These are phyloP conservation scores for Tillus elongatus DNA, from an alignment of 2,888 invertebrate genomes.

Conservation along the genomic window DNA sequence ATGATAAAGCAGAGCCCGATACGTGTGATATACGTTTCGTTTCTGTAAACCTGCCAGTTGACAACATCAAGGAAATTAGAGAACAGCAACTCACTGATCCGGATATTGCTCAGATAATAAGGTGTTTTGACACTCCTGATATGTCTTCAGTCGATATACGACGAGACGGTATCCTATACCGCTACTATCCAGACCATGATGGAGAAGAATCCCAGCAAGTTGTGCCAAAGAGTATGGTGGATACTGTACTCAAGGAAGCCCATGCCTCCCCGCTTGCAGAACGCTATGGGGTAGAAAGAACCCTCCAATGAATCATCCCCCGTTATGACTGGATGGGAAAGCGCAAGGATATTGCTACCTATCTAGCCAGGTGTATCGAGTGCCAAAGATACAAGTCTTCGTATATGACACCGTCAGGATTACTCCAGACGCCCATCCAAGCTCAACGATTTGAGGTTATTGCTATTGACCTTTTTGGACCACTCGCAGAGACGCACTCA, in stretches of 20 bases:
- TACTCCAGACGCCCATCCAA: conserved; percentile 23
- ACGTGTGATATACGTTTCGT: too few species aligned
- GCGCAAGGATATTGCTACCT: conserved; percentile 17
- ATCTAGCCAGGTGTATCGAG: conserved; percentile 28
- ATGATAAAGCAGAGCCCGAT: too few species aligned
- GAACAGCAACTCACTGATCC: too few species aligned
- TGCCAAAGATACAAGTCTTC: conserved; percentile 24
- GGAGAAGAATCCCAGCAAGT: conserved; percentile 26
- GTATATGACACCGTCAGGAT: conserved; percentile 26
- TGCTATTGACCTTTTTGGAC: conserved; percentile 26
- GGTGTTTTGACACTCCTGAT: too few species aligned
- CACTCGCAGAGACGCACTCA: conserved; percentile 19
- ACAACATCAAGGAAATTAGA: too few species aligned
- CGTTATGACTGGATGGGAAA: conserved; percentile 26
- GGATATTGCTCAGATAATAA: too few species aligned
- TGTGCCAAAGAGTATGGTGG: too few species aligned
- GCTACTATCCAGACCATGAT: conserved; percentile 13
- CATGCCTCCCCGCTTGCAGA: conserved; percentile 25
- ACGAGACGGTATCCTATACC: conserved; percentile 23
- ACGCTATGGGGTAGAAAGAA: conserved; percentile 27
- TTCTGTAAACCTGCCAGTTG: too few species aligned
- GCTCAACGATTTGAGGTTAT: conserved; percentile 25
- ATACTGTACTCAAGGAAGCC: too few species aligned
- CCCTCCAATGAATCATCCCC: conserved; percentile 16
- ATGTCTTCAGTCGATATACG: too few species aligned